These are phyloP conservation scores for Hyaena hyaena DNA, from an alignment of 2,113 vertebrate genomes.

Conservation along the genomic window DNA sequence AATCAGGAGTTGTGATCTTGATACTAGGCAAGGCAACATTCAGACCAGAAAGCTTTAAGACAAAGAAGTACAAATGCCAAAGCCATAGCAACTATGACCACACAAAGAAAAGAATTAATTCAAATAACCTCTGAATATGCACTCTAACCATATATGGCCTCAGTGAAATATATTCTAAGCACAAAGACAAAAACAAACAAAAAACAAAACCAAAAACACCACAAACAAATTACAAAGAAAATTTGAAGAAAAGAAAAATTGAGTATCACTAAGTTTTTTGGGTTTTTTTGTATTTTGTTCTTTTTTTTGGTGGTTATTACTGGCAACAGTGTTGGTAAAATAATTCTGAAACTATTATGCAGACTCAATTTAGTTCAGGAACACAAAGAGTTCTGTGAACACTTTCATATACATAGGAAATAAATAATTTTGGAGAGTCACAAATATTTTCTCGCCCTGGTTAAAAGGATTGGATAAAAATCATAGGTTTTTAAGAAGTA, in stretches of 20 bases:
- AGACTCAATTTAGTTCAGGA: neutral
- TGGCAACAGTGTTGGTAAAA: neutral
- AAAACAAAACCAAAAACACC: no score
- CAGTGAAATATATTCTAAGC: neutral
- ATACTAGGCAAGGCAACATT: neutral
- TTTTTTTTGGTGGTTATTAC: neutral
- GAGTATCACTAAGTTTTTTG: neutral
- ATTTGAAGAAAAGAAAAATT: neutral
- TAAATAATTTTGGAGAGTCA: neutral
- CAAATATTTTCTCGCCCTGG: neutral
- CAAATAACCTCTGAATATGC: neutral
- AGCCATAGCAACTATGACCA: neutral
- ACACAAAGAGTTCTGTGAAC: neutral
- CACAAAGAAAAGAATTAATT: neutral
- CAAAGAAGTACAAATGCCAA: neutral
- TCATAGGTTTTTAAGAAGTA: neutral
- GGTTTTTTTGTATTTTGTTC: neutral
- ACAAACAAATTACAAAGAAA: neutral
- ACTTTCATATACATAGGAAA: neutral
- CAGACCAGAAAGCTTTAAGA: neutral
- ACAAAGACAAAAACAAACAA: neutral
- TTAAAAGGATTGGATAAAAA: neutral
- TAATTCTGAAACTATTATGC: slow-evolving; percentile 33
- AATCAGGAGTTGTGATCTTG: neutral
- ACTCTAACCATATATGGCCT: neutral